A percentile compares a stretch with the other conserved stretches of the same genome.
Evolutionary conservation across 2,888 invertebrate species (phyloP).

Genomic region (Drosophila buzzatii): DNA sequence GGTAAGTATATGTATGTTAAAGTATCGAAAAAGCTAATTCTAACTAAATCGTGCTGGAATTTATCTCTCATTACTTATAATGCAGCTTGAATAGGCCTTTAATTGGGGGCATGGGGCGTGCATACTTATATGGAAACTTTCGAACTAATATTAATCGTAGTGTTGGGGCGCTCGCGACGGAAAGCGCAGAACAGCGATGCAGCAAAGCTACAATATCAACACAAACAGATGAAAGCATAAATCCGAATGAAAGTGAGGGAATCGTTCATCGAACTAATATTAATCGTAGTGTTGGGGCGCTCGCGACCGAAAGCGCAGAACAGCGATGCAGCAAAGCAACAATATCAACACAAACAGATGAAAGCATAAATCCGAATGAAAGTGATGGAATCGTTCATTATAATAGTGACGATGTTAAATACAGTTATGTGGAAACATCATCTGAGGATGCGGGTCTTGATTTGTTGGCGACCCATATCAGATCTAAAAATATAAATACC

Average conservation of each 20-base stretch:
- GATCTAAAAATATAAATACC: constrained; percentile 29
- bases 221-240: background rate
- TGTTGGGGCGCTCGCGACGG: too few relatives aligned
- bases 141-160: background rate
- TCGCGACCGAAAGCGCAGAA: too few relatives aligned
- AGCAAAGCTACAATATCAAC: too few relatives aligned
- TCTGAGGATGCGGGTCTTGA: constrained; percentile 1
- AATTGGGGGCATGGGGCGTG: background rate
- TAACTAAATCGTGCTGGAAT: background rate
- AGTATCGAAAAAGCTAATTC: background rate
- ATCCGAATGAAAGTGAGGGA: background rate
- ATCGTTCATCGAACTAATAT: too few relatives aligned
- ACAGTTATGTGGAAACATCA: constrained; percentile 14
- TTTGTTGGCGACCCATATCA: constrained; percentile 12
- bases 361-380: too few relatives aligned
- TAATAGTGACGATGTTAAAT: constrained; percentile 21
- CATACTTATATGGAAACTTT: background rate
- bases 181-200: too few relatives aligned
- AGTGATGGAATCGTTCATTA: too few relatives aligned
- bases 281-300: too few relatives aligned
- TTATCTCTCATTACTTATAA: background rate
- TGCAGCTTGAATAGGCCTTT: background rate
- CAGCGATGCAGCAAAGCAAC: too few relatives aligned
- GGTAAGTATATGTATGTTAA: background rate
- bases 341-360: too few relatives aligned